These are phyloP conservation scores for Mustela lutreola DNA, from an alignment of 2,113 vertebrate genomes.

Conservation along the genomic window DNA sequence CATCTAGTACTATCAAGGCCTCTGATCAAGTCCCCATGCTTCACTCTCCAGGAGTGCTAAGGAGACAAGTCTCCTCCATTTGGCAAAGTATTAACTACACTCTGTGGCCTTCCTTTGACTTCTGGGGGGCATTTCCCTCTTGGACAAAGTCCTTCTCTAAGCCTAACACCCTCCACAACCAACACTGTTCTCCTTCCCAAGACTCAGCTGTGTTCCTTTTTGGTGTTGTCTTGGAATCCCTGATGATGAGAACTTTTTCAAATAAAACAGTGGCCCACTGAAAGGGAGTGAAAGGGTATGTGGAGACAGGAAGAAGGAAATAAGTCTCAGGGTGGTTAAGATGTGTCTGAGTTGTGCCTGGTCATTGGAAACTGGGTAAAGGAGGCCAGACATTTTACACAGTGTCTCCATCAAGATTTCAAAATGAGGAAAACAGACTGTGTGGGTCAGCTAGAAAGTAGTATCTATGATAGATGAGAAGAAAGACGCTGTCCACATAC, in stretches of 20 bases:
- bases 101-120: background rate
- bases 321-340: background rate
- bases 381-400: background rate
- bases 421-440: background rate
- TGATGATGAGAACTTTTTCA: background rate
- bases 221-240: background rate
- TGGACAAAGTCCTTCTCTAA: background rate
- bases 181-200: background rate
- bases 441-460: background rate
- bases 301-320: background rate
- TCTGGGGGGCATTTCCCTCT: background rate
- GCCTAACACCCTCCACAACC: background rate
- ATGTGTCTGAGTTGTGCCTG: background rate
- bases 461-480: background rate
- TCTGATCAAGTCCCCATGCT: background rate
- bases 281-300: background rate
- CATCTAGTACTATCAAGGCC: too few species aligned
- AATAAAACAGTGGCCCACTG: background rate
- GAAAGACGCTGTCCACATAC: background rate
- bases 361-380: background rate
- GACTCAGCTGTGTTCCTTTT: background rate
- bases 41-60: background rate
- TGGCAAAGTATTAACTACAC: background rate
- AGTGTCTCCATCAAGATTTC: background rate
- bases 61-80: background rate